These are phyloP conservation scores for Sebastes matsubarae DNA, from an alignment of 2,797 vertebrate genomes.

Conservation along the genomic window DNA sequence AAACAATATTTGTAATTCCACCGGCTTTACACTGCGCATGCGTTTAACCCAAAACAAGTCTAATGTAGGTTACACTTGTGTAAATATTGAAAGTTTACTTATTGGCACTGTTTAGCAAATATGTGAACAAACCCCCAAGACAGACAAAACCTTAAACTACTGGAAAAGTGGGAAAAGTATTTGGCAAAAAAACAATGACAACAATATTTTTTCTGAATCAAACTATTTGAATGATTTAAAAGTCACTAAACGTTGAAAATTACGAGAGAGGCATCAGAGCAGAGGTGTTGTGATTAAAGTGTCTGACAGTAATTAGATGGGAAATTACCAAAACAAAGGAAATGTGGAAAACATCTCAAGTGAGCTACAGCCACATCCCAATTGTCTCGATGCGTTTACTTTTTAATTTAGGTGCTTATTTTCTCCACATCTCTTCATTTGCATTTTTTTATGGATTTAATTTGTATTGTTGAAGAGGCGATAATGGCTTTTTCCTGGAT, in stretches of 20 bases:
- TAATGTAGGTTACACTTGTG: too few relatives aligned
- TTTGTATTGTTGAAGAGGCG: neutral
- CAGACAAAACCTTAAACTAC: neutral
- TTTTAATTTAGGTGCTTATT: neutral
- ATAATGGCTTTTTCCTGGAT: neutral
- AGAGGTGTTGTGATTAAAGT: neutral
- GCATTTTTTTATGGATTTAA: neutral
- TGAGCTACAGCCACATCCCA: neutral
- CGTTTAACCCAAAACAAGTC: neutral
- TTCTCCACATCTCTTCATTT: neutral
- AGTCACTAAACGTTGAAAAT: neutral
- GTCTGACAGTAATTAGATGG: neutral
- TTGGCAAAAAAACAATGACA: neutral
- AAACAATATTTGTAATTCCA: neutral
- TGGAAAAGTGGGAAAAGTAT: neutral
- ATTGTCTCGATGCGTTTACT: neutral
- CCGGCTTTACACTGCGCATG: slow-evolving; percentile 15
- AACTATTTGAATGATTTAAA: neutral
- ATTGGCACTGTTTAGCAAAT: neutral
- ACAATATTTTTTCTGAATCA: neutral
- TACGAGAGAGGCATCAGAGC: neutral
- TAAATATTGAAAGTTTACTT: too few relatives aligned
- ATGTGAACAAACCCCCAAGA: neutral
- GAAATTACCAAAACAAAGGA: neutral
- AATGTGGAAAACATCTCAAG: neutral